A percentile compares a stretch with the other conserved stretches of the same genome.
Evolutionary conservation across 2,888 invertebrate genomes (phyloP).

Genomic region (Perdita meconis): DNA sequence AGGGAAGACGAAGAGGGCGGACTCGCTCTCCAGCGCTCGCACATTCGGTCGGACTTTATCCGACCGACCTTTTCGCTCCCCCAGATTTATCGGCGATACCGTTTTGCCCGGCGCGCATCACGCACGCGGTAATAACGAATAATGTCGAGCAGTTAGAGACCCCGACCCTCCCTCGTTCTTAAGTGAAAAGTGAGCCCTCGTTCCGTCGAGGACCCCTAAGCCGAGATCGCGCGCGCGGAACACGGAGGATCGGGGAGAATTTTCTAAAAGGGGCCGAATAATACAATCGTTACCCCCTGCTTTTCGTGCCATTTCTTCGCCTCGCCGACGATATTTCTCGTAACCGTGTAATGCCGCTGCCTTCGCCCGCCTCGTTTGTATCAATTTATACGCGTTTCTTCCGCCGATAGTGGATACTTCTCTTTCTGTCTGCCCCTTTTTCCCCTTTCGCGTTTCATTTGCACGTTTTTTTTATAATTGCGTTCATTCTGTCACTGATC

Average conservation of each 20-base stretch:
- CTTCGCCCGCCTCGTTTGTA: slow-evolving; percentile 48
- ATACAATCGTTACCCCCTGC: slow-evolving; percentile 64
- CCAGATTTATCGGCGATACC: slow-evolving; percentile 69
- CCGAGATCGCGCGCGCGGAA: slow-evolving; percentile 59
- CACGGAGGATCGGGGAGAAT: slow-evolving; percentile 52
- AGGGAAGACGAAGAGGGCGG: background rate
- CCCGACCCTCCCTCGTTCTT: slow-evolving; percentile 62
- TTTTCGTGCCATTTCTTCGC: slow-evolving; percentile 39
- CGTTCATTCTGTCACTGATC: slow-evolving; percentile 8
- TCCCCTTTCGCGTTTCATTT: background rate
- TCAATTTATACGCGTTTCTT: slow-evolving; percentile 43
- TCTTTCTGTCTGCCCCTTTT: background rate
- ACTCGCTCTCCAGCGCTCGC: slow-evolving; percentile 47
- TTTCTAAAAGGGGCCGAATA: slow-evolving; percentile 67
- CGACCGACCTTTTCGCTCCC: slow-evolving; percentile 31
- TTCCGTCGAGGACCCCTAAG: slow-evolving; percentile 62
- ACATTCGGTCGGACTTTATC: slow-evolving; percentile 56
- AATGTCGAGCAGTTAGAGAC: slow-evolving; percentile 70
- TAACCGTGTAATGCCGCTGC: slow-evolving; percentile 20
- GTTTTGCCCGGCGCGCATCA: slow-evolving; percentile 59
- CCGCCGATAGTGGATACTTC: background rate
- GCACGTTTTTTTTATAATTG: background rate
- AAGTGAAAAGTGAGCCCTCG: slow-evolving; percentile 75
- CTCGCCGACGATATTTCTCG: slow-evolving; percentile 46
- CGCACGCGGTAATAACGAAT: slow-evolving; percentile 73